Conservation (phyloP, 2,797 vertebrate species). For the Notamacropus eugenii region DNA sequence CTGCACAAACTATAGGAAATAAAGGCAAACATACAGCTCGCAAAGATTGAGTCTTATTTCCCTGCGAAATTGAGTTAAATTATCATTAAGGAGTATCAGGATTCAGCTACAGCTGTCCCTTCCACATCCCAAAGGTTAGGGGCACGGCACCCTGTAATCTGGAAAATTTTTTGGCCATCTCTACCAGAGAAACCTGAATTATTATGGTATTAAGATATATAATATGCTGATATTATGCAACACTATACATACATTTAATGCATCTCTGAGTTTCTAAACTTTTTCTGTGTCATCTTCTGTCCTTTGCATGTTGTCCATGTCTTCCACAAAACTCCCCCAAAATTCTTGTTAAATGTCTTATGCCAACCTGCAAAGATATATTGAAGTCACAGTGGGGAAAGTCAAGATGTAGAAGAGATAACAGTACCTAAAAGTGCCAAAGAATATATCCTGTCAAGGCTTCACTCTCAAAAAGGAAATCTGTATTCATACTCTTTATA, state of each 20-base stretch:
- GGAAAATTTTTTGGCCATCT: background rate
- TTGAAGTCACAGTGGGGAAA: background rate
- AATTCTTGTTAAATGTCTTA: background rate
- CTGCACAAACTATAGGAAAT: background rate
- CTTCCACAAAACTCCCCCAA: background rate
- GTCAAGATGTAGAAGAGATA: too few relatives aligned
- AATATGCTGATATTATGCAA: background rate
- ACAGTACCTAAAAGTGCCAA: background rate
- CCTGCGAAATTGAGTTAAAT: background rate
- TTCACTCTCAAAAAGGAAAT: background rate
- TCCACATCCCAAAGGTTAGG: background rate
- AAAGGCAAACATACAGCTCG: background rate
- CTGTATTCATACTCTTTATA: background rate
- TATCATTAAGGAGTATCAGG: background rate
- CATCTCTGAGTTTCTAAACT: background rate
- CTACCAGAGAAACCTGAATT: background rate
- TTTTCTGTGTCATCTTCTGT: background rate
- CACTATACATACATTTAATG: background rate
- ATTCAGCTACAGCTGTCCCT: background rate
- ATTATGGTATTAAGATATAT: background rate
- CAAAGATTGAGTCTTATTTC: background rate
- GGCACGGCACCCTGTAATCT: too few relatives aligned
- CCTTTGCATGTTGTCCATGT: background rate
- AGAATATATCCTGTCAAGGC: background rate
- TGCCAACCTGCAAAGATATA: background rate